phyloP scores from a whole-genome alignment of 2,113 vertebrate species.

The Pipra filicauda region DNA sequence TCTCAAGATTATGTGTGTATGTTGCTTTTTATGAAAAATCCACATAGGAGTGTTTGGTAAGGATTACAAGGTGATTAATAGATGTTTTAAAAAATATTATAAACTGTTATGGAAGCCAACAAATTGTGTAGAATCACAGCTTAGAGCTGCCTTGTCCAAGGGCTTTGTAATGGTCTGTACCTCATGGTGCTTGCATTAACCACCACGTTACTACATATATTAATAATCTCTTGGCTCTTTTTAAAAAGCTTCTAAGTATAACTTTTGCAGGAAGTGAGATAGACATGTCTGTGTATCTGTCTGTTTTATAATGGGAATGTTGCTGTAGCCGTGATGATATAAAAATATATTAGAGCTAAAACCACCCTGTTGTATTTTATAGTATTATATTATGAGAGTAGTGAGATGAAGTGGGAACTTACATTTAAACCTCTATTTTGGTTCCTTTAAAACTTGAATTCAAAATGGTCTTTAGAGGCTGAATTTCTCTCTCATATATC shows the following conservation, averaged over 20 bases:
- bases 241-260: background rate
- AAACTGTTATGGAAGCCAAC: background rate
- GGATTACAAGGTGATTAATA: background rate
- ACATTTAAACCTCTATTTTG: background rate
- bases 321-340: conserved; percentile 17
- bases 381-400: background rate
- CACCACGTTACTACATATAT: background rate
- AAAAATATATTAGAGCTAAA: conserved; percentile 31
- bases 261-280: conserved; percentile 29
- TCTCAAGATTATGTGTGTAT: background rate
- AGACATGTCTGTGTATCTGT: conserved; percentile 26
- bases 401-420: background rate
- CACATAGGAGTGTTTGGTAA: background rate
- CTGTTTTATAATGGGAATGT: conserved; percentile 6
- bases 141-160: background rate
- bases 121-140: background rate
- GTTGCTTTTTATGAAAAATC: background rate
- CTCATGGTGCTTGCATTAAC: background rate
- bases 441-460: background rate
- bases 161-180: background rate
- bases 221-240: conserved; percentile 13
- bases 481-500: background rate
- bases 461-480: background rate
- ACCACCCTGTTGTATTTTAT: conserved; percentile 12
- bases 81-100: background rate